Conservation (phyloP, 2,797 vertebrate species). For the Sebastes oblongus region DNA sequence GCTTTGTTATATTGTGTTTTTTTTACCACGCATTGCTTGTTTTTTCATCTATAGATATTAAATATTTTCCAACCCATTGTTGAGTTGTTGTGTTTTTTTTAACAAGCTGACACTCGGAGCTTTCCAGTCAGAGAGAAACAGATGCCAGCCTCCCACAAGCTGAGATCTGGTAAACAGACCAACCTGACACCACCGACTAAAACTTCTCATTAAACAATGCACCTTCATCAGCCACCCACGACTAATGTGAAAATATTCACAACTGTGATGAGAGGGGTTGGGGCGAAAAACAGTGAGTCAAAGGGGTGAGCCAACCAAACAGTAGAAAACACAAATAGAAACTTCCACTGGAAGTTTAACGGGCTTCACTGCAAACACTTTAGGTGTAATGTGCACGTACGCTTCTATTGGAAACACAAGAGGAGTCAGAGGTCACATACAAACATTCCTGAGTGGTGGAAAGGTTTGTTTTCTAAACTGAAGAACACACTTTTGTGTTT, state of each 20-base stretch:
- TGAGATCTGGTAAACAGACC: slow-evolving; percentile 69
- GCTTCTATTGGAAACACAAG: background rate
- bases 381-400: background rate
- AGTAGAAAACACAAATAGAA: background rate
- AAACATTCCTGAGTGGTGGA: no score
- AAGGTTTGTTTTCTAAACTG: background rate
- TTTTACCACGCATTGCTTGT: background rate
- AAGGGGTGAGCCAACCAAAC: slow-evolving; percentile 12
- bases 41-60: slow-evolving; percentile 21
- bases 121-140: slow-evolving; percentile 74
- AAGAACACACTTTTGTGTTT: background rate
- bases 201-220: slow-evolving; percentile 70
- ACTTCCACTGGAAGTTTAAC: slow-evolving; percentile 4
- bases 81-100: slow-evolving; percentile 37
- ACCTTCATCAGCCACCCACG: slow-evolving; percentile 71
- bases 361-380: background rate
- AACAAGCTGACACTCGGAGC: slow-evolving; percentile 65
- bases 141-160: slow-evolving; percentile 78
- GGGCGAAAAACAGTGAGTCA: slow-evolving; percentile 26
- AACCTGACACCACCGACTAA: slow-evolving; percentile 51
- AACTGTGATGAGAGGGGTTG: slow-evolving; percentile 30
- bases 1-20: background rate
- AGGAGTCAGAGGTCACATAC: slow-evolving; percentile 2
- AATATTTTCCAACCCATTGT: slow-evolving; percentile 46
- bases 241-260: slow-evolving; percentile 46